Percentiles rank a stretch among this genome's conserved stretches.
These are phyloP conservation scores for Drosophila rhopaloa DNA, from an alignment of 1,140 invertebrate species.

Conservation along the genomic window DNA sequence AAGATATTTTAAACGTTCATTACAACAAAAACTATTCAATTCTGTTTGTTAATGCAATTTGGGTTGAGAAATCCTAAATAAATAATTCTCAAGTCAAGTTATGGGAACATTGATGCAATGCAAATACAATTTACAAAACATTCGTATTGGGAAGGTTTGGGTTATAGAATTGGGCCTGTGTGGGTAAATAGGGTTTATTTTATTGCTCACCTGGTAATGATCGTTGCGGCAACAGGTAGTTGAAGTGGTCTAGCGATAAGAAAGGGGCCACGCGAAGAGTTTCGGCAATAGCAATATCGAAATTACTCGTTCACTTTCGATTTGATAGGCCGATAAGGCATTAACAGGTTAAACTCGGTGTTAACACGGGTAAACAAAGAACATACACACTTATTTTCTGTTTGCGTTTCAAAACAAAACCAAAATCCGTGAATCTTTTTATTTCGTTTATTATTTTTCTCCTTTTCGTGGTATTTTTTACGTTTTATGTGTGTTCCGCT, in stretches of 20 bases:
- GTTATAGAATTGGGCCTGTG: not conserved
- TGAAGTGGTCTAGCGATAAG: slow-evolving; percentile 34
- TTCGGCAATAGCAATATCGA: slow-evolving; percentile 36
- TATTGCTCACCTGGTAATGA: slow-evolving; percentile 30
- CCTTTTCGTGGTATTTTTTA: slow-evolving; percentile 35
- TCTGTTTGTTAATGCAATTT: no score
- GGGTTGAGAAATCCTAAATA: no score
- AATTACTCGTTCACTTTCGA: slow-evolving; percentile 71
- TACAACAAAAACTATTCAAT: no score
- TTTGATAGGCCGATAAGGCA: slow-evolving; percentile 56
- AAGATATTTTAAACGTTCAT: no score
- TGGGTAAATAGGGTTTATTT: not conserved
- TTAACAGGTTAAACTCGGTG: slow-evolving; percentile 30
- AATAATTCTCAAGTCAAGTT: not conserved
- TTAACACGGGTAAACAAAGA: slow-evolving; percentile 37
- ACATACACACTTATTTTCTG: slow-evolving; percentile 40
- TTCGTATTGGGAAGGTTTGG: not conserved
- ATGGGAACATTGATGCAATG: not conserved
- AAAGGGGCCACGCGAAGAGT: slow-evolving; percentile 29
- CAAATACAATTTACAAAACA: not conserved
- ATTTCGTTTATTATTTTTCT: slow-evolving; percentile 15
- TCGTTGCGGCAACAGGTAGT: slow-evolving; percentile 33
- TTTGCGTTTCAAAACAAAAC: slow-evolving; percentile 21
- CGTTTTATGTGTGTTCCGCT: slow-evolving; percentile 37
- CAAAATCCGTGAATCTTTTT: slow-evolving; percentile 48